phyloP scores from a whole-genome alignment of 2,113 vertebrate species.

The Anas platyrhynchos region DNA sequence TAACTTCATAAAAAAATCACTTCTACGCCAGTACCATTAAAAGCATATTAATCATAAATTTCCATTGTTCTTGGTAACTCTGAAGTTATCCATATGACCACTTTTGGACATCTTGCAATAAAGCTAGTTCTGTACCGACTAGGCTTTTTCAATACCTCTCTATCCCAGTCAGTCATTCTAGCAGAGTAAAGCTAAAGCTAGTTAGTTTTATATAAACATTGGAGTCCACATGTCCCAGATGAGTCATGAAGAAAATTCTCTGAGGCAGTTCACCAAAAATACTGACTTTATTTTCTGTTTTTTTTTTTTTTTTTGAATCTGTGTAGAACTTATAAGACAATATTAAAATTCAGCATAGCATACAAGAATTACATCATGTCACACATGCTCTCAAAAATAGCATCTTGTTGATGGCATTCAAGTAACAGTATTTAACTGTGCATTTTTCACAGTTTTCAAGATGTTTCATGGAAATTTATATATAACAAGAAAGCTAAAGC shows the following conservation, averaged over 20 bases:
- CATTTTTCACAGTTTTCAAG: constrained; percentile 30
- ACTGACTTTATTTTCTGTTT: neutral
- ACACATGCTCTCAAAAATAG: constrained; percentile 49
- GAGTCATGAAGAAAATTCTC: constrained; percentile 9
- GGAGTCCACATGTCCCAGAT: neutral
- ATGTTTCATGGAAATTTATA: neutral
- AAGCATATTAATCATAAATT: neutral
- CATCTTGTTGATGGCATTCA: constrained; percentile 40
- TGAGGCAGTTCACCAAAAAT: neutral
- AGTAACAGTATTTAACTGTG: constrained; percentile 42
- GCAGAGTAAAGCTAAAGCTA: neutral
- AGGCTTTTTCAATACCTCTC: neutral
- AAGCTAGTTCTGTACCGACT: neutral
- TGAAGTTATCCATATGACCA: neutral
- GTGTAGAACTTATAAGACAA: neutral
- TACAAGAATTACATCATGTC: neutral
- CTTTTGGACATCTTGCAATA: neutral
- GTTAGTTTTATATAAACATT: neutral
- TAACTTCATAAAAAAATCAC: neutral
- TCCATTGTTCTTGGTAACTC: neutral
- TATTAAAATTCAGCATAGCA: constrained; percentile 39
- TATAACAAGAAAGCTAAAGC: neutral
- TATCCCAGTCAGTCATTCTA: neutral
- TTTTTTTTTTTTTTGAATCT: neutral
- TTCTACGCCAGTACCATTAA: neutral